Base-by-base conservation (phyloP, 2,888 invertebrate species). In the Campoletis raptor region DNA sequence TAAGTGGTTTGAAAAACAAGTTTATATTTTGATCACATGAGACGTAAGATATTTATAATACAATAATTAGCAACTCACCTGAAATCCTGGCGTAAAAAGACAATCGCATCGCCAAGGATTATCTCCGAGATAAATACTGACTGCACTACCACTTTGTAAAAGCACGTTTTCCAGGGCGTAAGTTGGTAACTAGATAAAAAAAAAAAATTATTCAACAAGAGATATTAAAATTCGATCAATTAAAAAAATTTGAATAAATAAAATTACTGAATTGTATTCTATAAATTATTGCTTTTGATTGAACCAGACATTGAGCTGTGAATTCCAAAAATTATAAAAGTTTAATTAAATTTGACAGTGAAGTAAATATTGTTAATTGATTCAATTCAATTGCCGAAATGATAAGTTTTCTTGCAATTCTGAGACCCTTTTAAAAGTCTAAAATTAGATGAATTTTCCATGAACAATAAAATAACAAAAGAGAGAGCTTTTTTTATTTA, bases 51-150 rank as follows among this genome's bases (percentile, higher is more conserved):
- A 66, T 48, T 21, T 61, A 45, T 64, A 64, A 45, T 40, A 6
- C 6, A 37, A 61, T 45, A 64, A 64, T 64, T 24, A 45, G 4
- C 15, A 24, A 52, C 81, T 86, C 93, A 95, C 97, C 92, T 97
- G 97, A 92, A 98, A 97, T 57, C 96, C 95, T 66, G 97, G 97
- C 6, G 97, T 97, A 93, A 97, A 98, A 88, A 96, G 96, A 89
- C 98, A 98, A 91, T 97, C 97, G 92, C 98, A 98, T 40, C 96
- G 95, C 97, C 98, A 98, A 0, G 98, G 97, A 94, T 98, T 98
- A 87, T 96, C 95, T 0, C 97, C 97, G 0, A 98, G 95, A 91
- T 95, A 96, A 45, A 98, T 94, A 82, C 96, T 95, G 91, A 96
- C 96, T 57, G 96, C 97, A 89, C 97, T 96, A 64, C 95, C 95